Evolutionary conservation across 2,888 invertebrate species (phyloP).

Genomic region (Pseudococcus jackbeardsleyi): DNA sequence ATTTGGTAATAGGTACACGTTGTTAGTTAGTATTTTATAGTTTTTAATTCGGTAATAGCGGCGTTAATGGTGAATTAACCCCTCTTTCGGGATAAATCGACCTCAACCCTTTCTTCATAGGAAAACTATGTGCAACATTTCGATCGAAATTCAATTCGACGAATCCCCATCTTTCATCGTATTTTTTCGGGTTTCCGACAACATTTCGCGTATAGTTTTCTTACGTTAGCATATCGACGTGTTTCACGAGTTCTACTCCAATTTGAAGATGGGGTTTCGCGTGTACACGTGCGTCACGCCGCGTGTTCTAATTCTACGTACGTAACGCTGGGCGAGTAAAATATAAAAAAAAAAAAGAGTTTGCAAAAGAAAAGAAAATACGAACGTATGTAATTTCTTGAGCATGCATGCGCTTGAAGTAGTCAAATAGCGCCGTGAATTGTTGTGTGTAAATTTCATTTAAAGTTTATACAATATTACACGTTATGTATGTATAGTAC

Average conservation of each 20-base stretch:
- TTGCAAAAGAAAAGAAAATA: not conserved
- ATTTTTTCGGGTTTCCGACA: not conserved
- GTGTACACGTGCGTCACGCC: not conserved
- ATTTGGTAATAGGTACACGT: not conserved
- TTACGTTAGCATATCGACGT: not conserved
- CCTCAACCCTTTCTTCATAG: not conserved
- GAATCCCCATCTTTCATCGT: not conserved
- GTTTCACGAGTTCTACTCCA: not conserved
- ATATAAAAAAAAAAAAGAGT: not conserved
- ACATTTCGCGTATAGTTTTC: not conserved
- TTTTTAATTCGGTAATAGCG: not conserved
- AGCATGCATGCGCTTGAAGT: conserved; percentile 62
- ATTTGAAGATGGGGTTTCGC: conserved; percentile 2
- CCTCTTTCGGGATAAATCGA: not conserved
- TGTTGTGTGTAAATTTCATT: conserved; percentile 50
- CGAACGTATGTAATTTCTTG: conserved; percentile 46
- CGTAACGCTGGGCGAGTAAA: not conserved
- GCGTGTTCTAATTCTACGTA: not conserved
- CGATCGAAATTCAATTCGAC: not conserved
- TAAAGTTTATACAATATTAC: conserved; percentile 39
- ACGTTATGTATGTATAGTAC: conserved; percentile 51
- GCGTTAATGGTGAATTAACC: not conserved
- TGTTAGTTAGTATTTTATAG: not conserved
- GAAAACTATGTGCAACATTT: no score
- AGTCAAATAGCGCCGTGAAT: conserved; percentile 61